Conservation (phyloP, 2,797 vertebrate species). For the Gallinago nigripennis region DNA sequence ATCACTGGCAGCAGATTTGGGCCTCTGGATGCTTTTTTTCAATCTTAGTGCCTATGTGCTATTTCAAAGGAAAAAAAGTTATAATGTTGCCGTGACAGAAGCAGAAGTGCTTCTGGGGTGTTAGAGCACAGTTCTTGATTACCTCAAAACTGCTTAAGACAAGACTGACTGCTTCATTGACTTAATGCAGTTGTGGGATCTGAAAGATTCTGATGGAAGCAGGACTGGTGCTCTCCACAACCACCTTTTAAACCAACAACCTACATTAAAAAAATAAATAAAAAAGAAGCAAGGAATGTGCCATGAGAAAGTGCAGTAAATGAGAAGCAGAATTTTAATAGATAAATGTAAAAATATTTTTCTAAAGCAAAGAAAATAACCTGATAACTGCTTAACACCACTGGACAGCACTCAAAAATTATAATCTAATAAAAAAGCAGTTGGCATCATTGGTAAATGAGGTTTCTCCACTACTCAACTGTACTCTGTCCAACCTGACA, state of each 20-base stretch:
- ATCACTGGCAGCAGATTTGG: not conserved
- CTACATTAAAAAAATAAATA: not conserved
- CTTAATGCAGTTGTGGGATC: slow-evolving; percentile 29
- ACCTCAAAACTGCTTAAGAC: slow-evolving; percentile 50
- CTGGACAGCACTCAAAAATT: slow-evolving; percentile 14
- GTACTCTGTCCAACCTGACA: not conserved
- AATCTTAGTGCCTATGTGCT: not conserved
- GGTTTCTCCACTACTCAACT: not conserved
- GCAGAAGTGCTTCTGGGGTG: slow-evolving; percentile 25
- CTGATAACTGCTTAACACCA: not conserved
- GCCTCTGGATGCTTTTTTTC: not conserved
- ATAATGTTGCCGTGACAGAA: slow-evolving; percentile 34
- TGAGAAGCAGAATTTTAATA: slow-evolving; percentile 1
- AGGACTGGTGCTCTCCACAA: not conserved
- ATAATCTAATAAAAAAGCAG: slow-evolving; percentile 29
- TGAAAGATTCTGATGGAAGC: slow-evolving; percentile 38
- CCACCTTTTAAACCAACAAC: not conserved
- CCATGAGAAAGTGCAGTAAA: slow-evolving; percentile 1
- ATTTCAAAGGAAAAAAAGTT: slow-evolving; percentile 27
- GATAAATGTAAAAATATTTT: slow-evolving; percentile 30
- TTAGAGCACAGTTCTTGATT: slow-evolving; percentile 47
- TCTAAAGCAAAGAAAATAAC: slow-evolving; percentile 28
- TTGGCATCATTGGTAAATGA: not conserved
- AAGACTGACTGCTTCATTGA: slow-evolving; percentile 50
- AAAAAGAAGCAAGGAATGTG: not conserved